Evolutionary conservation across 1,140 invertebrate genomes (phyloP), one percentile per base, ranked within the genome.

Genomic region (Panagrolaimus sp.): DNA sequence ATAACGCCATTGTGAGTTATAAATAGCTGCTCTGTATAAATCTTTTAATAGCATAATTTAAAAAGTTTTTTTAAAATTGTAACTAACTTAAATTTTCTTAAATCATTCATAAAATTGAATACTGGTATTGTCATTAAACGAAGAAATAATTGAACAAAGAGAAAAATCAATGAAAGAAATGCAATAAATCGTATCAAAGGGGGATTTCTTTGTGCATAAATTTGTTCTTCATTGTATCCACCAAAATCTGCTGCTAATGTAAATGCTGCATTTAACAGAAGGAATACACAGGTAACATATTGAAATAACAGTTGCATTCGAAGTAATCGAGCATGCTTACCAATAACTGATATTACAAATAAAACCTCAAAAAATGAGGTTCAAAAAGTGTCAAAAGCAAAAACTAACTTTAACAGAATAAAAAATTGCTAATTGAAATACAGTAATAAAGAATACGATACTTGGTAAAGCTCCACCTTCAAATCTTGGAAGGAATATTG

Each of bases 191-290:
- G 70, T 67, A 80, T 80, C 65, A 80, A 57, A 51, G 68, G 45
- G 9, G 78, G 78, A 68, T 80, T 79, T 25, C 73, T 63, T 47
- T 74, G 61, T 23, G 72, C 76, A 48, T 79, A 79, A 16, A 78
- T 51, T 66, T 23, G 16, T 65, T 81, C 74, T 51, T 80, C 78
- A 65, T 82, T 71, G 67, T 78, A 80, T 25, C 78, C 78, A 63
- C 78, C 78, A 66, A 80, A 81, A 67, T 80, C 78, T 16, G 78
- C 78, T 4, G 78, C 75, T 13, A 80, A 66, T 9, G 79, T 82
- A 64, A 80, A 80, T 11, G 77, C 66, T 42, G 79, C 74, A 65
- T 80, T 82, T 23, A 80, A 68, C 9, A 80, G 71, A 25, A 80
- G 71, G 64, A 80, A 71, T 31, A 80, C 78, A 51, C 78, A 82